Evolutionary conservation across 2,797 vertebrate genomes (phyloP).

Genomic region (Danio kyathit): DNA sequence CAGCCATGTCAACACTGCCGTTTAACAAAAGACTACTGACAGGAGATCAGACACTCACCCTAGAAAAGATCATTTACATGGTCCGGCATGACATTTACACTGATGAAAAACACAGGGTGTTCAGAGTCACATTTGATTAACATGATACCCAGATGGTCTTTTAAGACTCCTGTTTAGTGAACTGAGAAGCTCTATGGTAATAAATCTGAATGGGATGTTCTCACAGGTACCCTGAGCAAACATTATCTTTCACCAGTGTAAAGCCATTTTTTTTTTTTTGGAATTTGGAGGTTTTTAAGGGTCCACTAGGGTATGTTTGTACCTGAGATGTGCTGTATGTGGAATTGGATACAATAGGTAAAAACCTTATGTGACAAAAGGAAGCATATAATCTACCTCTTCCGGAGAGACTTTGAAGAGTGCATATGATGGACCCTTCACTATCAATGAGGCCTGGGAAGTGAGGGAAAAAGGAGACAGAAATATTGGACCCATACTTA

Average conservation of each 20-base stretch:
- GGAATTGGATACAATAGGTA: too few species aligned
- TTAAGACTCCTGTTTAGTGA: constrained; percentile 25
- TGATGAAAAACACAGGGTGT: constrained; percentile 50
- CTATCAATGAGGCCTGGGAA: too few species aligned
- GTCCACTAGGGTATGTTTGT: too few species aligned
- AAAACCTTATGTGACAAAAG: too few species aligned
- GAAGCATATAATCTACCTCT: too few species aligned
- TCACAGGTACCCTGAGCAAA: constrained; percentile 28
- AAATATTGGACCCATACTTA: too few species aligned
- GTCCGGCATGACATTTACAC: constrained; percentile 35
- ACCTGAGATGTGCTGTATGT: too few species aligned
- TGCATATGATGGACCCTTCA: too few species aligned
- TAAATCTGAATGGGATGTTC: constrained; percentile 4
- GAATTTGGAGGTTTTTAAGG: too few species aligned
- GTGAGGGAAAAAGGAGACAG: too few species aligned
- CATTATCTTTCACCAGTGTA: neutral
- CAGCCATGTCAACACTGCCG: constrained; percentile 38
- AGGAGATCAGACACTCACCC: constrained; percentile 36
- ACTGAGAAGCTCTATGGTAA: neutral
- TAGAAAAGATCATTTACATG: constrained; percentile 45
- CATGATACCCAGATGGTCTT: constrained; percentile 26
- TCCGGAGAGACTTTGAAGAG: too few species aligned
- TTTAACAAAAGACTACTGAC: constrained; percentile 40
- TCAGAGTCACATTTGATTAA: constrained; percentile 42
- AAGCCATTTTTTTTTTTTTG: too few species aligned